phyloP scores from a whole-genome alignment of 1,140 invertebrate genomes.

The Steinernema khuongi region DNA sequence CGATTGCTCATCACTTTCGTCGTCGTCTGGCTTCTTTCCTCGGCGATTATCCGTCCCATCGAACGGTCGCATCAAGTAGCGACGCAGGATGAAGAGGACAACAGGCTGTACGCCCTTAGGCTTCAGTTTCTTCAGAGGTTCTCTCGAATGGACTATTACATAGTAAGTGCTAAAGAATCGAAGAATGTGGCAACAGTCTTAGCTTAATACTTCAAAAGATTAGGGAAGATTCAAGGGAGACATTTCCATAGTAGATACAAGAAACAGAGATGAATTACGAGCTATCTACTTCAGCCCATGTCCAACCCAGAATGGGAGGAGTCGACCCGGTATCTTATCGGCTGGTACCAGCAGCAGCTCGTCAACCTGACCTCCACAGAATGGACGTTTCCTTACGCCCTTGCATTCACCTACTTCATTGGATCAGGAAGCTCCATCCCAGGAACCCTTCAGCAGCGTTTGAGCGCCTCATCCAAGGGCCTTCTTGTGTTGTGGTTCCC shows the following conservation, averaged over 20 bases:
- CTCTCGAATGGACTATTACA: conserved; percentile 6
- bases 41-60: background rate
- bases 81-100: background rate
- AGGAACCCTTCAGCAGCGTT: background rate
- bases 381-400: conserved; percentile 1
- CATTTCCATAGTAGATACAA: no score
- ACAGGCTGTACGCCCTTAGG: background rate
- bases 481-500: background rate
- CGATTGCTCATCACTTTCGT: background rate
- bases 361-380: background rate
- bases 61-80: background rate
- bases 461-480: background rate
- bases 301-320: conserved; percentile 2
- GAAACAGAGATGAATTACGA: no score
- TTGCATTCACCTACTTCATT: background rate
- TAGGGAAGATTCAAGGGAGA: no score
- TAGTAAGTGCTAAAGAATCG: background rate
- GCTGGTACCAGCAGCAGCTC: background rate
- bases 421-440: background rate
- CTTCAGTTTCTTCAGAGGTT: background rate
- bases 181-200: background rate
- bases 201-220: no score
- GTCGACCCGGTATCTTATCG: background rate
- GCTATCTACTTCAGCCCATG: background rate
- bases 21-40: background rate